Evolutionary conservation across 2,888 invertebrate genomes (phyloP).

Genomic region (Parascotia fuliginaria): DNA sequence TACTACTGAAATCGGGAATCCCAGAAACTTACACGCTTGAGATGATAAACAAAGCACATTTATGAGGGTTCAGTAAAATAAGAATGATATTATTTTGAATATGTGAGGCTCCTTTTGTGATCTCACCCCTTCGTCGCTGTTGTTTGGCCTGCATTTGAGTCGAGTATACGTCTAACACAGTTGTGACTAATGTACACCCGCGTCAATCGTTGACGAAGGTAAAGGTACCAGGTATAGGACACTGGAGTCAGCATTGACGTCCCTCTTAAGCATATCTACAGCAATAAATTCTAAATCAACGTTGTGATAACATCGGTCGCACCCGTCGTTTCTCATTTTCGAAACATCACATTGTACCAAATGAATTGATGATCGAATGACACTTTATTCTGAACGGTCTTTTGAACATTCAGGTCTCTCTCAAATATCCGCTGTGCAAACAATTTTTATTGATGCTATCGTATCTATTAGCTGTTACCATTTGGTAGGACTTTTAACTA

Average conservation of each 20-base stretch:
- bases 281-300: constrained; percentile 59
- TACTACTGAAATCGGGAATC: no score
- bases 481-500: no score
- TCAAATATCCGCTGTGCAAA: constrained; percentile 1
- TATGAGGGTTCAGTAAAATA: not conserved
- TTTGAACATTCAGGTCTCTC: constrained; percentile 21
- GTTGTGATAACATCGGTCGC: constrained; percentile 41
- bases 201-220: constrained; percentile 72
- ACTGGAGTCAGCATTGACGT: constrained; percentile 61
- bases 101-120: constrained; percentile 13
- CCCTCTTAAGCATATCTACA: constrained; percentile 57
- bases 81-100: constrained; percentile 3
- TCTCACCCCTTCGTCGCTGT: not conserved
- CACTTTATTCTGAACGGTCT: constrained; percentile 29
- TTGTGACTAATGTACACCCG: constrained; percentile 73
- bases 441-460: constrained; percentile 2
- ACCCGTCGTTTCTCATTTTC: constrained; percentile 33
- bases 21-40: no score
- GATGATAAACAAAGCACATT: not conserved
- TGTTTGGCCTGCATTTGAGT: constrained; percentile 27
- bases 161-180: constrained; percentile 64
- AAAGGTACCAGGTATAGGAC: constrained; percentile 62
- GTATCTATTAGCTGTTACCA: no score
- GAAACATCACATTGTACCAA: constrained; percentile 31
- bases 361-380: constrained; percentile 39